Conservation (phyloP, 2,888 invertebrate species). For the Thera obeliscata region DNA sequence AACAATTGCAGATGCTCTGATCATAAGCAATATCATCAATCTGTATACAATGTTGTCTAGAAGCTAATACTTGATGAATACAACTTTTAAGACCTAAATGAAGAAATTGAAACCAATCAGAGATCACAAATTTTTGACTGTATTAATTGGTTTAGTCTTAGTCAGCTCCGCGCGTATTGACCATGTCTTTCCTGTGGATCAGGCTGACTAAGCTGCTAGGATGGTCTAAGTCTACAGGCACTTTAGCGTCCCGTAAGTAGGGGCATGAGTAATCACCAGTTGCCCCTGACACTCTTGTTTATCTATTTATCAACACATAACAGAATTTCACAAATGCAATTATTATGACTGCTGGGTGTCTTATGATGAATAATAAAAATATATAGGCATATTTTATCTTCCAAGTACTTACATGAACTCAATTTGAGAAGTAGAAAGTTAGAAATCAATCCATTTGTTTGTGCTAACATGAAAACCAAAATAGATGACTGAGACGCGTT, state of each 20-base stretch:
- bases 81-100: no score
- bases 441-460: constrained; percentile 53
- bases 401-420: constrained; percentile 72
- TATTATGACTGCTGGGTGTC: not conserved
- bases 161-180: no score
- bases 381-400: not conserved
- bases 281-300: not conserved
- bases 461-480: constrained; percentile 46
- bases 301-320: not conserved
- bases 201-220: no score
- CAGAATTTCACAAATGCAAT: not conserved
- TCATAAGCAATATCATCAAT: no score
- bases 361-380: not conserved
- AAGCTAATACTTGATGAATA: no score
- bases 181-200: no score
- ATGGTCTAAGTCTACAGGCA: no score
- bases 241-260: no score
- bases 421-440: constrained; percentile 61
- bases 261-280: no score
- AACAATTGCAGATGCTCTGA: no score
- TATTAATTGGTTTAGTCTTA: not conserved
- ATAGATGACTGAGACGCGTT: constrained; percentile 41
- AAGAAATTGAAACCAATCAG: not conserved
- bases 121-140: not conserved
- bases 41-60: no score